These are phyloP conservation scores for Drosophila pseudotalamancana DNA, from an alignment of 2,888 invertebrate species.

Conservation along the genomic window DNA sequence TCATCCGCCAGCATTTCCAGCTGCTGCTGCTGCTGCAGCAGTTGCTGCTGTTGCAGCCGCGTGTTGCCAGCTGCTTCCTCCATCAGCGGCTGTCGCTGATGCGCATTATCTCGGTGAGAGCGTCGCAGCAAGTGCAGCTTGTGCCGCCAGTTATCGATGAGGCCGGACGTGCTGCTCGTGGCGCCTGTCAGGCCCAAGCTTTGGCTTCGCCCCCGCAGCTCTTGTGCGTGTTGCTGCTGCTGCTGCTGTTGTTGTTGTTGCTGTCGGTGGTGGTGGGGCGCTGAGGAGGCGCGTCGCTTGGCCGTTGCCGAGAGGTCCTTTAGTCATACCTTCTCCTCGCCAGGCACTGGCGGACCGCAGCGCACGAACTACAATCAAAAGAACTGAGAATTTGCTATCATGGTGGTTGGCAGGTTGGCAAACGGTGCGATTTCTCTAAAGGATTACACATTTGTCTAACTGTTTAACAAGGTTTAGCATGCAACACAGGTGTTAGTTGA, in stretches of 20 bases:
- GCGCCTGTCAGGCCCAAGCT: constrained; percentile 41
- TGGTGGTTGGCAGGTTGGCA: constrained; percentile 75
- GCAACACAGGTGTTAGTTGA: too few relatives aligned
- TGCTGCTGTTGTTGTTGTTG: constrained; percentile 40
- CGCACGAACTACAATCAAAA: constrained; percentile 90
- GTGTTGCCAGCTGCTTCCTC: constrained; percentile 66
- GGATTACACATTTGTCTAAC: background rate
- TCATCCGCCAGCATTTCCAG: constrained; percentile 21
- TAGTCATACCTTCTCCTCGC: constrained; percentile 94
- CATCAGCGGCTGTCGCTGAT: constrained; percentile 82
- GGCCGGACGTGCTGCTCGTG: constrained; percentile 27
- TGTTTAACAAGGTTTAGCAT: too few relatives aligned
- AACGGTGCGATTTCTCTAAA: constrained; percentile 62
- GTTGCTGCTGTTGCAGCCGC: constrained; percentile 47
- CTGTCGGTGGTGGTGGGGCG: constrained; percentile 56
- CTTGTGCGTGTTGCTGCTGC: constrained; percentile 44
- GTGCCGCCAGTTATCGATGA: constrained; percentile 69
- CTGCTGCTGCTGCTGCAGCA: constrained; percentile 44
- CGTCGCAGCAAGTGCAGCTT: constrained; percentile 80
- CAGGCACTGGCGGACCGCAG: constrained; percentile 88
- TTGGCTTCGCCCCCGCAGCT: constrained; percentile 58
- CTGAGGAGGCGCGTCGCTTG: constrained; percentile 81
- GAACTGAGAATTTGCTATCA: constrained; percentile 83
- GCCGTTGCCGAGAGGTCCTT: constrained; percentile 84
- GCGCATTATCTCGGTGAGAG: constrained; percentile 78